A percentile compares a stretch with the other conserved stretches of the same genome.
Conservation (phyloP, 2,888 invertebrate species). For the Baronia brevicornis region DNA sequence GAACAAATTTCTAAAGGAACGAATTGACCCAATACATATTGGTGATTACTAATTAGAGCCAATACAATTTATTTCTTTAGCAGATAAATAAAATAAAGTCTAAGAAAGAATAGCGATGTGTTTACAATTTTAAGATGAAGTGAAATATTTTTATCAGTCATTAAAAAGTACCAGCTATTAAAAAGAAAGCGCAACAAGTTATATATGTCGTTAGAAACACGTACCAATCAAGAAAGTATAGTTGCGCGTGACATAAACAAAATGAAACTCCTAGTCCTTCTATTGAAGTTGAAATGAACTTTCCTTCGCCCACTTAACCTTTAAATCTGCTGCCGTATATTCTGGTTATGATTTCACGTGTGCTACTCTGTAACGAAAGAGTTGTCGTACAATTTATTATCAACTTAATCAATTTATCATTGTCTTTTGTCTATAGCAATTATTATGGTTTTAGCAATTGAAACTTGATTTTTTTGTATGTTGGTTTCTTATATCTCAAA, state of each 20-base stretch:
- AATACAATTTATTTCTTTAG: too few species aligned
- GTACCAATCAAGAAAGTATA: constrained; percentile 28
- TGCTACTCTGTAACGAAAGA: constrained; percentile 25
- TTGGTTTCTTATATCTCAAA: too few species aligned
- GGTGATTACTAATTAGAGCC: too few species aligned
- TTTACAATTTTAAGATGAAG: too few species aligned
- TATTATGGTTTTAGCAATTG: constrained; percentile 1
- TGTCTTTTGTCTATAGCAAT: too few species aligned
- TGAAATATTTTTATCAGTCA: too few species aligned
- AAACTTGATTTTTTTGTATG: too few species aligned
- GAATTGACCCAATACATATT: constrained; percentile 37
- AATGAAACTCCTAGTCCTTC: constrained; percentile 38
- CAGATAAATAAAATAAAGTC: too few species aligned
- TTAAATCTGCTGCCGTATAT: constrained; percentile 30
- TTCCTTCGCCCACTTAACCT: constrained; percentile 54
- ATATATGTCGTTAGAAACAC: constrained; percentile 5
- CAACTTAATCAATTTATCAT: too few species aligned
- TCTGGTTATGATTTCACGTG: constrained; percentile 31
- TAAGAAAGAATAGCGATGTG: too few species aligned
- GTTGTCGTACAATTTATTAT: too few species aligned
- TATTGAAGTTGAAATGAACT: constrained; percentile 34
- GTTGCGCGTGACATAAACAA: constrained; percentile 17
- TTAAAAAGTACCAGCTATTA: too few species aligned
- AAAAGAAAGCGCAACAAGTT: constrained; percentile 4
- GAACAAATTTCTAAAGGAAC: constrained; percentile 40